Base-by-base conservation (phyloP, 2,797 vertebrate species). In the Pelochelys cantorii region DNA sequence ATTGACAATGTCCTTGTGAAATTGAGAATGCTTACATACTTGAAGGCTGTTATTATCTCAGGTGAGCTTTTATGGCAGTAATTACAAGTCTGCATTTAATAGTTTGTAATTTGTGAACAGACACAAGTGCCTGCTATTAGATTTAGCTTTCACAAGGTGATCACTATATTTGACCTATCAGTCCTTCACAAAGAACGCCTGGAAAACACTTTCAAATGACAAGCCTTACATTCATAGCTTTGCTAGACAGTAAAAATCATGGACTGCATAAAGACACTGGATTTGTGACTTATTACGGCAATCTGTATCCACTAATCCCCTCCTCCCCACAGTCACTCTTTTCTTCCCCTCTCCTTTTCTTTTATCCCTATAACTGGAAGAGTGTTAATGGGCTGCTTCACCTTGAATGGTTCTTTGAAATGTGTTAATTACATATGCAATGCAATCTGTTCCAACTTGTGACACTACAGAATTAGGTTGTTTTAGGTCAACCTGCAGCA, bases 1-100 rank as follows among this genome's bases (percentile, higher is more conserved):
- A 87, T n/a, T 89, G 56, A 34, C 27, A 60, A 60, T 60, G 59
- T 60, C 27, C 22, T 93, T 92, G 94, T 94, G 88, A 95, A 95
- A 95, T 20, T 85, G 74, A 93, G 95, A 84, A 82, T 74, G 83
- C 81, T 92, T 27, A 83, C 31, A 59, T 81, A 83, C 68, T 74
- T 68, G 57, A 2, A 1, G 68, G 42, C 20, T 83, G 53, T 54
- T 54, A 83, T 87, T 71, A 87, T 23, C 37, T 85, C 88, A 82
- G 90, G 82, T 75, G 90, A 86, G 86, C 27, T 1, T 18, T 52
- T 18, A 7, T 17, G 8, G 53, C 82, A 79, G 27, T 87, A 85
- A 83, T 75, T 82, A 79, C 48, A 3, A 42, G n/a, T 31, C 84
- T 91, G 31, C 27, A 48, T 48, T 81, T 81, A 87, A 85, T n/a